Base-by-base conservation (phyloP, 2,888 invertebrate genomes). In the Macrostomum cliftonense region DNA sequence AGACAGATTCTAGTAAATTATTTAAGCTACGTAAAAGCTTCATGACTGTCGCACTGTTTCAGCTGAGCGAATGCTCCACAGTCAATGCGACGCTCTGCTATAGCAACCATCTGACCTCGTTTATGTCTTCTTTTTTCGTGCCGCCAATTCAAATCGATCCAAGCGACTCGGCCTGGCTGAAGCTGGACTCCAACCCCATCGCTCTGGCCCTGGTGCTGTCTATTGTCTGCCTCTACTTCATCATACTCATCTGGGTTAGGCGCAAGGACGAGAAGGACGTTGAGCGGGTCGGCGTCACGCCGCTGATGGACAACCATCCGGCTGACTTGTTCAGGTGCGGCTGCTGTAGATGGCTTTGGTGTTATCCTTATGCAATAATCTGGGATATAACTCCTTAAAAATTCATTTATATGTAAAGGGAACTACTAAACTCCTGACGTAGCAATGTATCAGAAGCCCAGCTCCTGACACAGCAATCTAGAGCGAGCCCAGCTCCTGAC, bases 251-350 rank as follows among this genome's bases (percentile, higher is more conserved):
- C 45, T 47, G 48, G 48, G 48, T 46, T 2, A 1, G 48, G 21
- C 14, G 39, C 13, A 20, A 21, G 21, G 48, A 47, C 48, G 37
- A 47, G 46, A 21, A 47, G 13, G 48, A 47, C 48, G 9, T 39
- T 14, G 40, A 40, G 9, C 16, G 65, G 65, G 53, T 63, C 21
- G 64, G 63, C 9, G 60, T 59, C 1, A 50, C 61, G 1, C 64
- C 67, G 1, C 52, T 67, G 36, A 59, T 62, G n/a, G 67, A 69
- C 52, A 68, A 68, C 49, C 53, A 59, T n/a, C 52, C 59, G 13
- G 45, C 54, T 14, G 63, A 68, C 56, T 4, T 28, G 28, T 28
- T 28, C 28, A 28, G 28, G 28, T 28, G 28, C 28, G 28, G 28
- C 28, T 28, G 28, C 28, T 9, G n/a, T n/a, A n/a, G n/a, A n/a